Base-by-base conservation (phyloP, 2,888 invertebrate species). In the Euphydryas editha region DNA sequence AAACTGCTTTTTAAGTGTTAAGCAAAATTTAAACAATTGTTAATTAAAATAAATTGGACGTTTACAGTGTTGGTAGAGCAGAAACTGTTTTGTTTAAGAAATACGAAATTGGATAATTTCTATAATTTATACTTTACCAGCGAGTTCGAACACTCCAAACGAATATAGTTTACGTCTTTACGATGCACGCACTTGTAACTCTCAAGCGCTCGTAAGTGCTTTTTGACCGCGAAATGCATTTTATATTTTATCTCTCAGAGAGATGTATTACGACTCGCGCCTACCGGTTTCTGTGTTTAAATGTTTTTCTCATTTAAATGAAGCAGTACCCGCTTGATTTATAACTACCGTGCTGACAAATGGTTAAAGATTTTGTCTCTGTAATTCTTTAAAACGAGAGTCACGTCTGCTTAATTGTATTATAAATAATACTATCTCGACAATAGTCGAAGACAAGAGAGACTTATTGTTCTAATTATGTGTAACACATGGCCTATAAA, bases 291-390 rank as follows among this genome's bases (percentile, higher is more conserved):
- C 67, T 70, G 66, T 54, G 47, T 72, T 72, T 72, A 73, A 74
- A 70, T 63, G 67, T 65, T 69, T 71, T 72, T 71, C 69, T 70
- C 65, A 65, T 74, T 75, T 73, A 72, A 73, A 72, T 71, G 71
- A 72, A 71, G 67, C 68, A 66, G 63, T 68, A 56, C 55, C 62
- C 47, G 44, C 51, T 62, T 73, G 70, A 73, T 77, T 75, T 73
- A 74, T 68, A 59, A 57, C 58, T 42, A 59, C 70, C 44, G 20
- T 51, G 57, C 57, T 75, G 73, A 74, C 72, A 71, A 73, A 74
- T 75, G 63, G 68, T 61, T 67, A 65, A 68, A 69, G 69, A 72
- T 75, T 69, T 71, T 62, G 70, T 70, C 51, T 68, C 36, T 24
- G 37, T 59, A 42, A 57, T 55, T 49, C 54, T 59, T 66, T 62